Conservation (phyloP, 2,888 invertebrate species). For the Buathra laborator region DNA sequence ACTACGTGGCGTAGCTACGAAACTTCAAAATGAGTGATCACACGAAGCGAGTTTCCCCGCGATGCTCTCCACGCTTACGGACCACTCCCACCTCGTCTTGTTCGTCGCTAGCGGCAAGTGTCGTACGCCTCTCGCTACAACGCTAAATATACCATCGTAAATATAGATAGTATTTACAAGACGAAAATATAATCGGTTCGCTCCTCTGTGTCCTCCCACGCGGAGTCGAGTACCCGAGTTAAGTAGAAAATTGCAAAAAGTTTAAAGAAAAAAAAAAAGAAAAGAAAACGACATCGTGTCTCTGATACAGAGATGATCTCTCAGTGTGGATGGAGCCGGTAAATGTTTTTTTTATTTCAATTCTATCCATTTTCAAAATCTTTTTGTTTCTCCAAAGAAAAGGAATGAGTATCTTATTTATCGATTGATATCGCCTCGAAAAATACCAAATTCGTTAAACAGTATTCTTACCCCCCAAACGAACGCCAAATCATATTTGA, state of each 20-base stretch:
- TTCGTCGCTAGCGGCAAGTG: slow-evolving; percentile 75
- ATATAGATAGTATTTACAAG: slow-evolving; percentile 84
- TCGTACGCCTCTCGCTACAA: slow-evolving; percentile 75
- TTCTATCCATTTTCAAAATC: too few species aligned
- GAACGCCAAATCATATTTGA: too few species aligned
- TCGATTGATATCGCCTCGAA: too few species aligned
- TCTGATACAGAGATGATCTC: slow-evolving; percentile 11
- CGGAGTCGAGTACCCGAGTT: slow-evolving; percentile 65
- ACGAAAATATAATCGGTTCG: slow-evolving; percentile 78
- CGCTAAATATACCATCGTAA: slow-evolving; percentile 83
- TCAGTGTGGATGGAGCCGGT: neutral
- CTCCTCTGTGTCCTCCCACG: slow-evolving; percentile 66
- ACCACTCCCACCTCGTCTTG: slow-evolving; percentile 83
- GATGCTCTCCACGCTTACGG: slow-evolving; percentile 68
- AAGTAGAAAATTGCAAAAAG: slow-evolving; percentile 65
- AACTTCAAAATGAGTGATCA: slow-evolving; percentile 83
- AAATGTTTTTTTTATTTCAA: neutral
- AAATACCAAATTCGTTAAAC: too few species aligned
- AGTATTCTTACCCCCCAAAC: too few species aligned
- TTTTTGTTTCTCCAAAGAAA: too few species aligned
- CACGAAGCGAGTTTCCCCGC: slow-evolving; percentile 59
- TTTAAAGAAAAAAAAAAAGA: slow-evolving; percentile 55
- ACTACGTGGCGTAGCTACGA: slow-evolving; percentile 65
- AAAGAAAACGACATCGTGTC: slow-evolving; percentile 41
- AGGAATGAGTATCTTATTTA: too few species aligned